phyloP scores from a whole-genome alignment of 1,140 invertebrate genomes.

The Venustaconcha ellipsiformis region DNA sequence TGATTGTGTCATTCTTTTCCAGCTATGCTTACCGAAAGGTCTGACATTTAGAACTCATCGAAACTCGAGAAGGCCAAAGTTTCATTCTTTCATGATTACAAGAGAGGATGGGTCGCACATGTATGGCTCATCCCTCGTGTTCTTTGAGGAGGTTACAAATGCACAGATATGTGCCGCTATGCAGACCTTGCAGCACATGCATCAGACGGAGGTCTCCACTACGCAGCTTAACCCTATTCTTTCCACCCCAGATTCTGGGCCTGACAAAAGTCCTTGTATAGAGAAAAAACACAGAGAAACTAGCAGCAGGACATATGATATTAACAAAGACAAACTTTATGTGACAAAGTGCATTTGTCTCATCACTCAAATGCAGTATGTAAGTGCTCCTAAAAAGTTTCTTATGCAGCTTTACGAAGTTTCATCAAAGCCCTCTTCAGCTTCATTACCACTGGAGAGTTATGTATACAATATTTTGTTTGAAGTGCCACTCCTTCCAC shows the following conservation, averaged over 20 bases:
- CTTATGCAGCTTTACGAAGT: constrained; percentile 66
- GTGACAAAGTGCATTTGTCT: constrained; percentile 94
- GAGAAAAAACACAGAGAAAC: constrained; percentile 34
- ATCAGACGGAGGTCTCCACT: constrained; percentile 83
- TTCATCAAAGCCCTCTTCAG: constrained; percentile 49
- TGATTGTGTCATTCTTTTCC: constrained; percentile 49
- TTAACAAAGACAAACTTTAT: constrained; percentile 91
- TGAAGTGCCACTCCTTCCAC: constrained; percentile 89
- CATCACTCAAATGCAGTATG: constrained; percentile 90
- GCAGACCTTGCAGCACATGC: constrained; percentile 95
- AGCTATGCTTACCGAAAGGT: constrained; percentile 94
- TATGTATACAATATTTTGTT: constrained; percentile 96
- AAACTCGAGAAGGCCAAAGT: constrained; percentile 86
- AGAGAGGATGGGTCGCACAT: constrained; percentile 93
- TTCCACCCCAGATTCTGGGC: constrained; percentile 17
- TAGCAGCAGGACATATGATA: constrained; percentile 78
- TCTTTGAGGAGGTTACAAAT: constrained; percentile 95
- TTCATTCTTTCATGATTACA: constrained; percentile 98
- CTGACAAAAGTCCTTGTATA: constrained; percentile 47
- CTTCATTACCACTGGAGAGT: constrained; percentile 79
- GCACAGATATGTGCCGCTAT: constrained; percentile 93
- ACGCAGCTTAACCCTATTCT: constrained; percentile 30
- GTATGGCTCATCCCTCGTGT: constrained; percentile 94
- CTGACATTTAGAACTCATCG: constrained; percentile 94
- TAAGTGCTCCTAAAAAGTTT: constrained; percentile 73